A percentile compares a stretch with the other conserved stretches of the same genome.
Evolutionary conservation across 2,888 invertebrate genomes (phyloP).

Genomic region (Archaeoteleia sp.): DNA sequence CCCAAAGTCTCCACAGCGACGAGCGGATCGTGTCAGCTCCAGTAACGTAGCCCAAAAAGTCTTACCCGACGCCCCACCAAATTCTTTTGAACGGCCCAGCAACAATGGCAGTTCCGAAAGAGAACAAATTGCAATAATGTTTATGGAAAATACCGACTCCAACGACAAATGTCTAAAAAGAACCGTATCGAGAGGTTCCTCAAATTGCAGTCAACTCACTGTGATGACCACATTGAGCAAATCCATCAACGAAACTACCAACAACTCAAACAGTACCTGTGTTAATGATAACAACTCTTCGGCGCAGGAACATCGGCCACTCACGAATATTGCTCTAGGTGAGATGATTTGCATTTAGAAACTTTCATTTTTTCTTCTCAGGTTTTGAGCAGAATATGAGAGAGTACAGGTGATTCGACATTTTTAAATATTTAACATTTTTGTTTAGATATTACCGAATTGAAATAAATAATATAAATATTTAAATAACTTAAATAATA

Average conservation of each 20-base stretch:
- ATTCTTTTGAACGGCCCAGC: slow-evolving; percentile 15
- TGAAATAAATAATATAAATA: too few relatives aligned
- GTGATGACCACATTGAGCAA: slow-evolving; percentile 66
- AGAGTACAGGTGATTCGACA: too few relatives aligned
- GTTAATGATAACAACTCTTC: slow-evolving; percentile 65
- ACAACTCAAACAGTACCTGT: slow-evolving; percentile 52
- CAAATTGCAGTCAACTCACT: slow-evolving; percentile 68
- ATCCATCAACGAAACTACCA: slow-evolving; percentile 60
- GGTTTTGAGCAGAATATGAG: too few relatives aligned
- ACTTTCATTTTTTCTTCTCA: too few relatives aligned
- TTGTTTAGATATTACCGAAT: too few relatives aligned
- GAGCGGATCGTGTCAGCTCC: slow-evolving; percentile 60
- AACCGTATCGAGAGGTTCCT: slow-evolving; percentile 61
- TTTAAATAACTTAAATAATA: too few relatives aligned
- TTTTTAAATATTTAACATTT: too few relatives aligned
- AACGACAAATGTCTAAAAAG: slow-evolving; percentile 36
- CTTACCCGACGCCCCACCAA: slow-evolving; percentile 14
- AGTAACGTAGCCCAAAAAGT: slow-evolving; percentile 64
- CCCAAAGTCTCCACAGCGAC: slow-evolving; percentile 56
- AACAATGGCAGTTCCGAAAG: slow-evolving; percentile 23
- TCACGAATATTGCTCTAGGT: slow-evolving; percentile 62
- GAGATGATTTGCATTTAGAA: slow-evolving; percentile 29
- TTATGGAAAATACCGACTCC: slow-evolving; percentile 23
- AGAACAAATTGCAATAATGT: slow-evolving; percentile 18
- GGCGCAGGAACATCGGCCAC: slow-evolving; percentile 67